Conservation (phyloP, 2,113 vertebrate genomes). For the Periophthalmus modestus region DNA sequence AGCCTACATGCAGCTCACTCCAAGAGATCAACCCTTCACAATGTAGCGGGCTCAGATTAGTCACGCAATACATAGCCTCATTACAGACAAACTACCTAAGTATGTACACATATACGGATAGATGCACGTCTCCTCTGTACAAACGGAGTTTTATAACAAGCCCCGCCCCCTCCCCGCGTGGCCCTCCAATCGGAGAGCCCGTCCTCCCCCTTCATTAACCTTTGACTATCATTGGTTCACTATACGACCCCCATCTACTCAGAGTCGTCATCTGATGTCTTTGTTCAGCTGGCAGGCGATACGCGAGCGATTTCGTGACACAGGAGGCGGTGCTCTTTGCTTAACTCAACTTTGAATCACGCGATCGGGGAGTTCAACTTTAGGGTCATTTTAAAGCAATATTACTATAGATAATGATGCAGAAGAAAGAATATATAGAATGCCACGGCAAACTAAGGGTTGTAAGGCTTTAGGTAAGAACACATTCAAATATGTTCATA, state of each 20-base stretch:
- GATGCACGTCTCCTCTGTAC: constrained; percentile 18
- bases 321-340: constrained; percentile 1
- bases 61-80: constrained; percentile 59
- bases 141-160: background rate
- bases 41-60: constrained; percentile 61
- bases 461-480: no score
- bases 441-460: background rate
- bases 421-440: background rate
- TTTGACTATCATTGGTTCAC: constrained; percentile 20
- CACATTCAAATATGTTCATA: background rate
- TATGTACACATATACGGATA: constrained; percentile 32
- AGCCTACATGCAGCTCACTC: constrained; percentile 64
- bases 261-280: constrained; percentile 17
- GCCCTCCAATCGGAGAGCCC: constrained; percentile 15
- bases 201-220: constrained; percentile 49
- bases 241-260: constrained; percentile 6
- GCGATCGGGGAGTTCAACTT: background rate
- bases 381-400: background rate
- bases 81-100: constrained; percentile 35
- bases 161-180: constrained; percentile 30
- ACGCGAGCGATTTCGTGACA: constrained; percentile 30
- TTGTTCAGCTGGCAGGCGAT: constrained; percentile 41
- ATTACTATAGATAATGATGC: background rate
- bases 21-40: constrained; percentile 57
- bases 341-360: constrained; percentile 20